phyloP scores from a whole-genome alignment of 2,888 invertebrate species.

The Monoplex corrugatus region DNA sequence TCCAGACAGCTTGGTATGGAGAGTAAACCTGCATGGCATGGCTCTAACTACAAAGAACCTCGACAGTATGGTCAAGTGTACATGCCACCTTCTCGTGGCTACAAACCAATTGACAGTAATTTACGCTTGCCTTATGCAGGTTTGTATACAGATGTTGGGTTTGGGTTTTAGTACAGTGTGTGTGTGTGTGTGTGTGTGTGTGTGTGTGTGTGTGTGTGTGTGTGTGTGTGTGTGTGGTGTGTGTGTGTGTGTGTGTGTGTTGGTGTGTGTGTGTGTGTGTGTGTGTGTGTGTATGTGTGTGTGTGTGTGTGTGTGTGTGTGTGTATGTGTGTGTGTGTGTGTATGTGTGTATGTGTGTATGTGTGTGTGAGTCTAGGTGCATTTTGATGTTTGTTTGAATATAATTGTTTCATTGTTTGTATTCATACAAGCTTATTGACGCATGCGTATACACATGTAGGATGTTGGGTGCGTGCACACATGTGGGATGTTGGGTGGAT shows the following conservation, averaged over 20 bases:
- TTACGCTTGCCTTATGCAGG: conserved; percentile 71
- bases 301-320: conserved; percentile 6
- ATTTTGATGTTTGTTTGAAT: neutral
- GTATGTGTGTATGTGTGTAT: conserved; percentile 3
- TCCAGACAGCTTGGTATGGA: conserved; percentile 54
- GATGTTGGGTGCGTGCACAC: neutral
- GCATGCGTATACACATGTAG: neutral
- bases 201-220: conserved; percentile 30
- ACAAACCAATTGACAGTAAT: conserved; percentile 63
- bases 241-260: neutral
- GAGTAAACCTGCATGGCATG: conserved; percentile 64
- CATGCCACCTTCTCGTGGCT: conserved; percentile 48
- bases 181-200: neutral
- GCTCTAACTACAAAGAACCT: conserved; percentile 61
- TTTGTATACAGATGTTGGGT: conserved; percentile 41
- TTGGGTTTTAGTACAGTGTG: neutral
- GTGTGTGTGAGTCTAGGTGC: conserved; percentile 14
- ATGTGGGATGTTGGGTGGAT: neutral
- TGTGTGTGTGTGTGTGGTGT: neutral
- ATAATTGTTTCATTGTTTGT: neutral
- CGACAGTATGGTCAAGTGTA: conserved; percentile 60
- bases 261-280: too few relatives aligned
- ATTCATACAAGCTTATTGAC: neutral
- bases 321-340: neutral
- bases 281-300: neutral